Evolutionary conservation across 2,888 invertebrate species (phyloP).

Genomic region (Cotesia congregata): DNA sequence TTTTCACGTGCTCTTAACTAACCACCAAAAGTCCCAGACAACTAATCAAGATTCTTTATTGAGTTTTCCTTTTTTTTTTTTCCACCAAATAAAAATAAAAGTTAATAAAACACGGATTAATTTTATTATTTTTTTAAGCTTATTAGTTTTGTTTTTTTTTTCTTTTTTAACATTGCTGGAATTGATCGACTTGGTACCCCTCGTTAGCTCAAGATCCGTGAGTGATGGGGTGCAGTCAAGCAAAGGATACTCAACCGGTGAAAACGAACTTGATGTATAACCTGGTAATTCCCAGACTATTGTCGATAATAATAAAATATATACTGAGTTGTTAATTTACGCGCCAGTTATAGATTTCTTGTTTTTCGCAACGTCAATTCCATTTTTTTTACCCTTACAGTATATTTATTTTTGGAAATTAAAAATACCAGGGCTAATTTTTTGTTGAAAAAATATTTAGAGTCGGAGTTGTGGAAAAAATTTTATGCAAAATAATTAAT

Average conservation of each 20-base stretch:
- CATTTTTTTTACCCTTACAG: neutral
- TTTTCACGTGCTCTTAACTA: slow-evolving; percentile 38
- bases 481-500: too few species aligned
- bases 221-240: slow-evolving; percentile 27
- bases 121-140: slow-evolving; percentile 5
- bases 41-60: slow-evolving; percentile 40
- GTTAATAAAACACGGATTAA: slow-evolving; percentile 30
- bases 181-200: slow-evolving; percentile 59
- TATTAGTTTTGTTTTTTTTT: neutral
- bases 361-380: neutral
- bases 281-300: slow-evolving; percentile 43
- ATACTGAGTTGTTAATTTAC: slow-evolving; percentile 65
- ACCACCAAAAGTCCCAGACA: slow-evolving; percentile 39
- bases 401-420: neutral
- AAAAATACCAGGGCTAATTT: too few species aligned
- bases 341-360: slow-evolving; percentile 40
- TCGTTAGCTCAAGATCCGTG: slow-evolving; percentile 52
- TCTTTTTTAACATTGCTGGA: slow-evolving; percentile 57
- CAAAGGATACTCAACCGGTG: neutral
- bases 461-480: too few species aligned
- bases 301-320: slow-evolving; percentile 65
- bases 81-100: slow-evolving; percentile 22
- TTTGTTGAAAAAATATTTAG: too few species aligned
- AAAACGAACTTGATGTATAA: slow-evolving; percentile 62
- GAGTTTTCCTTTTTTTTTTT: slow-evolving; percentile 16